Base-by-base conservation (phyloP, 2,113 vertebrate genomes). In the Apodemus sylvaticus region DNA sequence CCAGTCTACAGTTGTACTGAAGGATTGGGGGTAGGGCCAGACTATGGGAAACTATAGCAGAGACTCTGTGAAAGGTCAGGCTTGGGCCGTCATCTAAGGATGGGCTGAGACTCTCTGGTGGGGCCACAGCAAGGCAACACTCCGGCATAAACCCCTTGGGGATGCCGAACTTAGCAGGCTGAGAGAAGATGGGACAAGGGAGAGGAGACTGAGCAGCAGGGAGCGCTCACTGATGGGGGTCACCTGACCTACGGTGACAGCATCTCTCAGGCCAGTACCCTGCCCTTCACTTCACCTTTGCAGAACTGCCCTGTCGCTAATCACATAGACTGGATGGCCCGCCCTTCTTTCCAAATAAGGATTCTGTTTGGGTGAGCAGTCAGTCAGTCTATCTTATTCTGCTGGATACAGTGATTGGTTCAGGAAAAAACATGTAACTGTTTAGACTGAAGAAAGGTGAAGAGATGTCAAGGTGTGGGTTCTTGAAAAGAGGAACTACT, bases 181-280 rank as follows among this genome's bases (percentile, higher is more conserved):
- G 70, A 20, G 36, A 10, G 26, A 58, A 14, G 14, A 55, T 36
- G 64, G 24, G 34, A 17, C 9, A 26, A n/a, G 45, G 17, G 13
- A 92, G 45, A 31, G 10, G 20, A 68, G 36, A 2, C 53, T 8
- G 0, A 17, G 26, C 16, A 8, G 42, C 51, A 24, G 24, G 24
- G 31, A 9, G 78, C 86, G 31, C 68, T 68, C 62, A 68, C 1
- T 58, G 14, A 39, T 12, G 24, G 85, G 16, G 73, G 48, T 26
- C 29, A 24, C 34, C 13, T 19, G 64, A 81, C 45, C 29, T 34
- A 36, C 20, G 42, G 39, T 4, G 14, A 60, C 19, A 24, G 8
- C 0, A 6, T 48, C 51, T 45, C 20, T 45, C n/a, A 6, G 4
- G 0, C 1, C 31, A 19, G 58, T 85, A 19, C 24, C 12, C 10